phyloP scores from a whole-genome alignment of 2,888 invertebrate species.

The Baccha elongata region DNA sequence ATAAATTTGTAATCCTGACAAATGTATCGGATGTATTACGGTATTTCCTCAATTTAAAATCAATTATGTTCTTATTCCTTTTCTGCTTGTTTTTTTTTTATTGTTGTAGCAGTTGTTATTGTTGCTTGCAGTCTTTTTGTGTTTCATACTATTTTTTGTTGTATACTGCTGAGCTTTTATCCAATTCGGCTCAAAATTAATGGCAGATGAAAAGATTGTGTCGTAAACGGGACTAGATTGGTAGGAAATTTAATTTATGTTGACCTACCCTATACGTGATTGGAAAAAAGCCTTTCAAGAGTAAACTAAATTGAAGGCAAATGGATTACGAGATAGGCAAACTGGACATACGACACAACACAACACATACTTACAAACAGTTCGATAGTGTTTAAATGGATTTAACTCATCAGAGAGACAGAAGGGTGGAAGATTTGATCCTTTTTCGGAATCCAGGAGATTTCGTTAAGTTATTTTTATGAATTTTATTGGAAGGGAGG shows the following conservation, averaged over 20 bases:
- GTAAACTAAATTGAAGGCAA: constrained; percentile 54
- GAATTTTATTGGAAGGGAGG: neutral
- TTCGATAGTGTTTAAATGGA: constrained; percentile 23
- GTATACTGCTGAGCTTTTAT: constrained; percentile 22
- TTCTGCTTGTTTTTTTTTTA: constrained; percentile 15
- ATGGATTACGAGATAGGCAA: constrained; percentile 34
- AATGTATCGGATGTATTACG: constrained; percentile 70
- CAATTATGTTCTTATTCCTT: constrained; percentile 60
- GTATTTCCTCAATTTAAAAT: constrained; percentile 71
- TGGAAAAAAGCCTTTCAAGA: constrained; percentile 34
- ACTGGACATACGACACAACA: neutral
- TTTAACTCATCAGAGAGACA: constrained; percentile 6
- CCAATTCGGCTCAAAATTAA: constrained; percentile 58
- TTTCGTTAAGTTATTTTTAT: constrained; percentile 37
- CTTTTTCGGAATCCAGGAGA: constrained; percentile 25
- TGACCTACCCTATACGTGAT: constrained; percentile 39
- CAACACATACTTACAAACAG: neutral
- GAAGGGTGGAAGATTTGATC: neutral
- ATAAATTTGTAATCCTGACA: constrained; percentile 73
- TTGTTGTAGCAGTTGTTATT: constrained; percentile 25
- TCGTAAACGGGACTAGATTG: constrained; percentile 33
- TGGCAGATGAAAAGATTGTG: constrained; percentile 73
- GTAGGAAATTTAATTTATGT: constrained; percentile 41
- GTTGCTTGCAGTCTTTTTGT: constrained; percentile 8
- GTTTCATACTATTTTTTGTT: constrained; percentile 9